Evolutionary conservation across 2,888 invertebrate genomes (phyloP), one percentile per base, ranked within the genome.

Genomic region (Opisthograptis luteolata): DNA sequence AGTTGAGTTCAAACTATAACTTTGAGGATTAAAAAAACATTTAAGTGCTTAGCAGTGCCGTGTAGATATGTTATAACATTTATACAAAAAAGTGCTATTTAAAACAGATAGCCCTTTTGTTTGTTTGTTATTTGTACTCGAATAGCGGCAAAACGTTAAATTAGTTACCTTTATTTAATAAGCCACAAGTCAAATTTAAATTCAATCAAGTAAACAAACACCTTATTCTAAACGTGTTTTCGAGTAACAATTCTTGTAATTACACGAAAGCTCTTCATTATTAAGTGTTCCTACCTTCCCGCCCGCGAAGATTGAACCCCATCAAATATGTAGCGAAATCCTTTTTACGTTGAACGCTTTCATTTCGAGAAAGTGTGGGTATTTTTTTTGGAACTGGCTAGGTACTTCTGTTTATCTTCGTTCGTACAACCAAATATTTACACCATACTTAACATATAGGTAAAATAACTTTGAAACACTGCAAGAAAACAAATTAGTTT

Each of bases 251-350:
- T 79, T 73, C 73, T 70, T 73, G 70, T 77, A 78, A 79, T 74
- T 78, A 67, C 64, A 59, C 70, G 67, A 68, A 63, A 75, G 69
- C 64, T 68, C 62, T 83, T 76, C 81, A 84, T 84, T 82, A 86
- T 84, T 83, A 83, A 86, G 64, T 70, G 70, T 71, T 70, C 72
- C 72, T 78, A 72, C 81, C 76, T 79, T 68, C 55, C 66, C 62
- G 71, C 62, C 65, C 71, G 76, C 70, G 76, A 78, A 82, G 82
- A 85, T 86, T 81, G 81, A 75, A 75, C 62, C 55, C 64, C 76
- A 85, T 84, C 77, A 81, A 86, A 85, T 84, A 87, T 86, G 81
- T 82, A 88, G 65, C 84, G 77, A 84, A 86, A 87, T 84, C 87
- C 86, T 85, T 87, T 87, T 85, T 83, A 82, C 76, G 78, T 80